Percentiles rank a stretch among this genome's conserved stretches.
phyloP scores from a whole-genome alignment of 2,888 invertebrate species.

The Orgyia antiqua region DNA sequence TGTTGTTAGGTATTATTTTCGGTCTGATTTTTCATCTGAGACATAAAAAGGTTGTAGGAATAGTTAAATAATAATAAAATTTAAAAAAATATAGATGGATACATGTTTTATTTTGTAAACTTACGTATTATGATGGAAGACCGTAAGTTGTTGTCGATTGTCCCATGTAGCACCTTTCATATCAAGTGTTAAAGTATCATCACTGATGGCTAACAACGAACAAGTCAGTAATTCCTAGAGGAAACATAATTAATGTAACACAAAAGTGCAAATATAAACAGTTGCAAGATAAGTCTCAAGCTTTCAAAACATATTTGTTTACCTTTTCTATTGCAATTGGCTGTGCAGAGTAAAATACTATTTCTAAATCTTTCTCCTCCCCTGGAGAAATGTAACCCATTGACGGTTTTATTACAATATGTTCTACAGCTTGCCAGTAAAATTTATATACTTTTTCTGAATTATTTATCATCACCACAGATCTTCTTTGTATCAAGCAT shows the following conservation, averaged over 20 bases:
- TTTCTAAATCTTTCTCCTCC: slow-evolving; percentile 68
- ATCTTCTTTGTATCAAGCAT: slow-evolving; percentile 46
- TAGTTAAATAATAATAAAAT: too few species aligned
- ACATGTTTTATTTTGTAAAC: slow-evolving; percentile 3
- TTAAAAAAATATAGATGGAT: too few species aligned
- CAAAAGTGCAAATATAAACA: too few species aligned
- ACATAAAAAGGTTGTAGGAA: too few species aligned
- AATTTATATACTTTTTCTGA: slow-evolving; percentile 70
- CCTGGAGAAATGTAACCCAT: slow-evolving; percentile 67
- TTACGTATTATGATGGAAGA: slow-evolving; percentile 54
- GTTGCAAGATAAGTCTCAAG: too few species aligned
- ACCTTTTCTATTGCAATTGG: slow-evolving; percentile 50
- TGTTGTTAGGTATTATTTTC: too few species aligned
- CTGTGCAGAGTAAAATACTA: slow-evolving; percentile 51
- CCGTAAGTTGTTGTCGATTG: slow-evolving; percentile 59
- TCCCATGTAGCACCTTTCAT: slow-evolving; percentile 63
- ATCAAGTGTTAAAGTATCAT: slow-evolving; percentile 50
- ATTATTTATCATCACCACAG: slow-evolving; percentile 63
- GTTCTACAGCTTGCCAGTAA: slow-evolving; percentile 47
- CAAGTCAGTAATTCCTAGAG: slow-evolving; percentile 51
- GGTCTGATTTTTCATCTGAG: too few species aligned
- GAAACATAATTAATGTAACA: neutral
- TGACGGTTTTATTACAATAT: slow-evolving; percentile 53
- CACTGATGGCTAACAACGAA: slow-evolving; percentile 44
- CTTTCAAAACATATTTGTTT: too few species aligned